Evolutionary conservation across 1,140 invertebrate species (phyloP), one percentile per base, ranked within the genome.

Genomic region (Cydia splendana): DNA sequence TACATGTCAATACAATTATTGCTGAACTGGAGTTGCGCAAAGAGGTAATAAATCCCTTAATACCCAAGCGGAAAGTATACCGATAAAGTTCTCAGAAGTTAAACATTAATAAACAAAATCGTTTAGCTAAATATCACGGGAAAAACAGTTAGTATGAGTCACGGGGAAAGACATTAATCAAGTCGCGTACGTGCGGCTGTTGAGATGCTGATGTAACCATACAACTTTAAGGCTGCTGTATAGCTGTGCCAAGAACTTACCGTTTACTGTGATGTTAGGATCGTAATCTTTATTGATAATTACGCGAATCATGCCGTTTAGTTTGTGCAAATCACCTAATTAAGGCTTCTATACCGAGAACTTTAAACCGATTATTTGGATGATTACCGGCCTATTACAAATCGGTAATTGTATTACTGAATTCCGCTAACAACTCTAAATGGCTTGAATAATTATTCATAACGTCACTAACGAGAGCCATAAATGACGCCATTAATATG

Each of bases 21-120:
- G 10, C 53, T 57, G 53, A 69, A 71, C 1, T 10, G n/a, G 4
- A n/a, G 34, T 71, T 71, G 38, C 34, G 67, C 67, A 71, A 71
- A 28, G 34, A 42, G 67, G 67, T 45, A 42, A 71, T 71, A 34
- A 34, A 38, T 34, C 13, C 65, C 30, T 71, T 71, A n/a, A n/a
- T n/a, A n/a, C 12, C 18, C 65, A 69, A 69, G 24, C 38, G 65
- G 28, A 69, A 45, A 71, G 67, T 42, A 38, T 62, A 62, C 38
- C 38, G 34, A 38, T 69, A 12, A 28, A 34, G 30, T 71, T 71
- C 67, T 71, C 4, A 38, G 67, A 71, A 71, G 13, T 9, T 34
- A 18, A 69, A 13, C 4, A 69, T 38, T 69, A 69, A 69, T 69
- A 34, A 69, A 69, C 65, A 71, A 71, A 71, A 42, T 71, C 67